phyloP scores from a whole-genome alignment of 2,888 invertebrate genomes.

The Mimachlamys varia region DNA sequence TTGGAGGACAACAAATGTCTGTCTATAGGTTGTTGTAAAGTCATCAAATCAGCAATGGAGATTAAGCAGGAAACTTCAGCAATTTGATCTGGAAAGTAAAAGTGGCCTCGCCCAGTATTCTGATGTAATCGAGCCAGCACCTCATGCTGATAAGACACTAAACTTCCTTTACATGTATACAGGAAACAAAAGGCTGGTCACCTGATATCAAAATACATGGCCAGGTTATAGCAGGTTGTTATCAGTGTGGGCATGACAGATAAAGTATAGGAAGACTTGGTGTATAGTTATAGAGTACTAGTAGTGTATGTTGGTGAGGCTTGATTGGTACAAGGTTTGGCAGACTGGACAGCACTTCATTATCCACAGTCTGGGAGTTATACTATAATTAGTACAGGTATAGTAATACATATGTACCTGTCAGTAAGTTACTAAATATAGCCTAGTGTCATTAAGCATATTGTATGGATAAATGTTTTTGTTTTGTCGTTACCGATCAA shows the following conservation, averaged over 20 bases:
- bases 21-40: no score
- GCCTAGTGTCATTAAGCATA: not conserved
- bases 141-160: not conserved
- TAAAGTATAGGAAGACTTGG: not conserved
- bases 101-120: not conserved
- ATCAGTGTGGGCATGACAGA: not conserved
- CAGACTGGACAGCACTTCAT: not conserved
- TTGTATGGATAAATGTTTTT: not conserved
- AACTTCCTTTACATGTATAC: slow-evolving; percentile 4
- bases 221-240: not conserved
- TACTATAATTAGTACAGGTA: not conserved
- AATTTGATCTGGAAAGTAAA: no score
- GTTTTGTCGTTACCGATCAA: not conserved
- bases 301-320: not conserved
- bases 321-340: not conserved
- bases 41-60: not conserved
- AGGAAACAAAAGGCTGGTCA: not conserved
- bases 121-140: not conserved
- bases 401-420: not conserved
- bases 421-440: slow-evolving; percentile 2
- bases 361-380: not conserved
- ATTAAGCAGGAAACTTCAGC: not conserved
- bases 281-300: no score
- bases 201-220: slow-evolving; percentile 17
- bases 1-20: no score